Evolutionary conservation across 2,888 invertebrate genomes (phyloP), one percentile per base, ranked within the genome.

Genomic region (Acronicta leporina): DNA sequence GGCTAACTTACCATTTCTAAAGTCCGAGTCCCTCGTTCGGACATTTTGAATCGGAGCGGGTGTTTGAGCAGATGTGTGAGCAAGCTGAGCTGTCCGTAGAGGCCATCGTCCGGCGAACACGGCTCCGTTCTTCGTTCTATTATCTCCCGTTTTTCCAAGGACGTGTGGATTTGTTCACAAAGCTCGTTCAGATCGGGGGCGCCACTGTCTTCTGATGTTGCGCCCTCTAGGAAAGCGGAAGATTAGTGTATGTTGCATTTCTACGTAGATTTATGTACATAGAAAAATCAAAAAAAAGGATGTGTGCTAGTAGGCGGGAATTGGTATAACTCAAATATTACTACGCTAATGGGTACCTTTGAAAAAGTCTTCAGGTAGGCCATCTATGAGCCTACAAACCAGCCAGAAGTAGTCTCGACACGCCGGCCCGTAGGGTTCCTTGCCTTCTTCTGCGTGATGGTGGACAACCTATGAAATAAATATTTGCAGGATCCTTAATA

Each of bases 381-480:
- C 97, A 81, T 99, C 99, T 0, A 99, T 97, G 15, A 99, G 95
- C 35, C 98, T 95, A 71, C 98, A 98, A 13, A 98, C 95, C 5
- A 99, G 94, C 98, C 98, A 98, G 88, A 99, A 99, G 89, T 98
- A 99, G 87, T 99, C 99, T 8, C 98, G 95, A 84, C 98, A 99
- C 1, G 98, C 98, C 0, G 98, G 98, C 0, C 98, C 99, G 84
- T 98, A 98, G 0, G 98, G 98, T 84, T 98, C 98, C 85, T 99
- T 98, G n/a, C 97, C 97, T 85, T 97, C 97, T 79, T 97, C 97
- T 0, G 95, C 85, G 33, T 95, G 95, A 46, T 96, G 95, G 57
- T 96, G 96, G 10, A 95, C 92, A 49, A 92, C 95, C 93, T 95
- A 81, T 9, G 51, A 68, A 55, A 60, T 25, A 25, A 20, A 20